Conservation (phyloP, 2,113 vertebrate species). For the Prionailurus viverrinus region DNA sequence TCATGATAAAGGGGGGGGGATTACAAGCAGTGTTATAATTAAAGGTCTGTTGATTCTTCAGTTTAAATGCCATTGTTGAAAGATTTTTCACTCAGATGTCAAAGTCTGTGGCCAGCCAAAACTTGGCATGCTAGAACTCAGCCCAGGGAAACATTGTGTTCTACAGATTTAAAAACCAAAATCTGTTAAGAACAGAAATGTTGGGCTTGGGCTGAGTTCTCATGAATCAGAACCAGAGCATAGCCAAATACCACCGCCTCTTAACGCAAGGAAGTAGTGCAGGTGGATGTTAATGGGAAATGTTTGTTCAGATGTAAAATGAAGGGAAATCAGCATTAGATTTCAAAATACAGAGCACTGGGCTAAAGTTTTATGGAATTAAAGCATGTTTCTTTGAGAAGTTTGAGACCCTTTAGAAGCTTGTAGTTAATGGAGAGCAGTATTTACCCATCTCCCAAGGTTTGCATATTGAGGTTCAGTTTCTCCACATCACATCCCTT, state of each 20-base stretch:
- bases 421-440: background rate
- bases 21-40: conserved; percentile 76
- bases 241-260: conserved; percentile 83
- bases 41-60: conserved; percentile 81
- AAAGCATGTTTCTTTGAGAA: conserved; percentile 59
- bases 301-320: conserved; percentile 68
- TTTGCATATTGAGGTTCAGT: background rate
- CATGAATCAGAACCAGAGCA: conserved; percentile 82
- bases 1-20: conserved; percentile 72
- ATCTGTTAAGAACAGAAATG: conserved; percentile 85
- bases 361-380: conserved; percentile 55
- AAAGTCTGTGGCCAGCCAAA: conserved; percentile 85
- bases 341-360: conserved; percentile 25
- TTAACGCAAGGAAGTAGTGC: conserved; percentile 78
- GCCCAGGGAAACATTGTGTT: conserved; percentile 85
- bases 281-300: conserved; percentile 75
- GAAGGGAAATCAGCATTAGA: conserved; percentile 54
- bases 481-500: background rate
- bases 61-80: conserved; percentile 82
- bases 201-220: conserved; percentile 82
- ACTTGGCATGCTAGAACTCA: conserved; percentile 84
- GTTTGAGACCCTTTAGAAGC: conserved; percentile 46
- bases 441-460: conserved; percentile 4
- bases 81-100: conserved; percentile 83
- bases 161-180: conserved; percentile 86